phyloP scores from a whole-genome alignment of 2,797 vertebrate genomes.

The Peromyscus nudipes region DNA sequence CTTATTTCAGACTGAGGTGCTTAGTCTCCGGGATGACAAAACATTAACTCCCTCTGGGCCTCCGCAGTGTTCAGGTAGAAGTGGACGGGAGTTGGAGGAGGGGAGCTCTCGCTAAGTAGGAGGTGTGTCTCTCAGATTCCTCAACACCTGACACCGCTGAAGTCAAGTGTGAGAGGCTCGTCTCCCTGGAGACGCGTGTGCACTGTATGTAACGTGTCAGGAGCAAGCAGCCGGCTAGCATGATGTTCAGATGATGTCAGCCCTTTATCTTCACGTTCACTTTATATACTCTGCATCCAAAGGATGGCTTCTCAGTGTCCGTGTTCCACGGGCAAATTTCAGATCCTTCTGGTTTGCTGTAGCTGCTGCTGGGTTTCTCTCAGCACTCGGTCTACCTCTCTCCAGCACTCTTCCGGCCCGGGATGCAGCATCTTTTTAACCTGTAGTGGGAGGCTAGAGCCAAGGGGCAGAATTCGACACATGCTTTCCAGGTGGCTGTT shows the following conservation, averaged over 20 bases:
- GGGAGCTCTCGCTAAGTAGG: no score
- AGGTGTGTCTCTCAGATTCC: neutral
- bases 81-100: neutral
- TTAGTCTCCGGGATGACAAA: neutral
- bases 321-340: neutral
- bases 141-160: neutral
- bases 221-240: neutral
- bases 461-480: neutral
- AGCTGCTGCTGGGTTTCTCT: neutral
- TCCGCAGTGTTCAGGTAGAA: neutral
- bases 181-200: neutral
- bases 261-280: neutral
- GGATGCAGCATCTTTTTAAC: neutral
- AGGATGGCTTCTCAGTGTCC: neutral
- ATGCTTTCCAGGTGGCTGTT: neutral
- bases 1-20: neutral
- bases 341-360: neutral
- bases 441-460: neutral
- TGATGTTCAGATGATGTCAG: neutral
- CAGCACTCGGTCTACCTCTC: accelerated
- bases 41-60: neutral
- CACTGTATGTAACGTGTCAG: neutral
- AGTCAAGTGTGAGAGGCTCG: neutral
- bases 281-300: neutral
- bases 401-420: neutral